Base-by-base conservation (phyloP, 1,140 invertebrate species). In the Hetaerina americana region DNA sequence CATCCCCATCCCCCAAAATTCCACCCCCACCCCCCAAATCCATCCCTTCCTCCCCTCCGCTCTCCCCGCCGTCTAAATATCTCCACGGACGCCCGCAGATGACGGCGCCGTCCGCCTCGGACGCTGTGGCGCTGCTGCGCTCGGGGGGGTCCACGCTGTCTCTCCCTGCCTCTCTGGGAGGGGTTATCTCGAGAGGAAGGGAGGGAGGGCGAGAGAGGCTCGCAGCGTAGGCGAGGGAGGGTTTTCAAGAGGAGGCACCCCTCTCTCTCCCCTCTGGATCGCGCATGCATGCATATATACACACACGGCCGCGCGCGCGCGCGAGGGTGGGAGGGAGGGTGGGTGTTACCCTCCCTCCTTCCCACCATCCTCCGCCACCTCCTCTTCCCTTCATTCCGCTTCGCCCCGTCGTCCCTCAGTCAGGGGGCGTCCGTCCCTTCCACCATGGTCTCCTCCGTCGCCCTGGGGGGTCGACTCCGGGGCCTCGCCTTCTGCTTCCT, bases 401-500 rank as follows among this genome's bases (percentile, higher is more conserved):
- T 18, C 6, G 31, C 31, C 31, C 31, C 31, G 31, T 40, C 31
- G 6, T 40, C 6, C 31, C n/a, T n/a, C n/a, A n/a, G 31, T 8
- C 6, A 6, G 31, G 31, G 31, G 6, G 6, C 18, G 18, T 40
- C 31, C 31, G 6, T 18, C 31, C 6, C 6, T 18, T 18, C 31
- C 10, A 12, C 40, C 40, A 57, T 57, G 40, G 40, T 57, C 22
- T 57, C 67, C 22, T 57, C 67, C 25, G 67, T 26, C 1, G 27
- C n/a, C 31, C 5, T 82, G 81, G 76, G 75, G 71, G 78, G 77
- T 75, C 72, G 78, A 70, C 69, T 83, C 69, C 77, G 78, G 66
- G 86, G 86, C 18, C 73, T 80, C 69, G 73, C 84, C 27, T 87
- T 86, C 77, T 82, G 82, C 75, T 75, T 78, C 73, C 77, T 87